Base-by-base conservation (phyloP, 2,888 invertebrate genomes). In the Autographa gamma region DNA sequence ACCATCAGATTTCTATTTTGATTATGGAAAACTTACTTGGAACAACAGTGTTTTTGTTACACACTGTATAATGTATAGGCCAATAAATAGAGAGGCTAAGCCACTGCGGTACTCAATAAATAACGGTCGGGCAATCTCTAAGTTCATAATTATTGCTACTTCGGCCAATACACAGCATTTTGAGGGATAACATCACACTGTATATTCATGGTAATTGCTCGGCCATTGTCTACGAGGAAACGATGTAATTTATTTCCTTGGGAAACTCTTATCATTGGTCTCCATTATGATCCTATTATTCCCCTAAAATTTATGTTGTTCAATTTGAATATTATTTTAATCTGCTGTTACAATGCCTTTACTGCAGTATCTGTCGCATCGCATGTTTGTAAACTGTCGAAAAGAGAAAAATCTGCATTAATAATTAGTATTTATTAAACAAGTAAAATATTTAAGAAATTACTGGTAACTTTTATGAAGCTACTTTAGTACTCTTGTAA, bases 261-360 rank as follows among this genome's bases (percentile, higher is more conserved):
- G 19, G 54, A 56, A 56, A 56, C 19, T 56, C 54, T 56, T 56
- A 56, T 56, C 54, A 56, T 56, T 56, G 54, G 54, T 56, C 54
- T 16, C 19, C 41, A 60, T 34, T 60, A 41, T 60, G 19, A 41
- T 19, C 38, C 34, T 41, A 61, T 41, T 61, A 61, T 61, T 61
- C 43, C 4, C 54, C 25, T 25, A 56, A 56, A 48, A 56, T 56
- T 56, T 56, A 56, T 56, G 54, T 56, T 56, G 54, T 25, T 25
- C 11, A 56, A 25, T 56, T 56, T 56, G 54, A 56, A 25, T 25
- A 25, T 56, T 56, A 56, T 13, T 56, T 56, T 19, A 56, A 56
- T 48, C 11, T 19, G 3, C 19, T 13, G 19, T 32, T 32, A 9
- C 31, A 32, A 32, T 32, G 16, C 2, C 5, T 13, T 25, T 13